Evolutionary conservation across 1,140 invertebrate genomes (phyloP).

Genomic region (Eumaeus atala): DNA sequence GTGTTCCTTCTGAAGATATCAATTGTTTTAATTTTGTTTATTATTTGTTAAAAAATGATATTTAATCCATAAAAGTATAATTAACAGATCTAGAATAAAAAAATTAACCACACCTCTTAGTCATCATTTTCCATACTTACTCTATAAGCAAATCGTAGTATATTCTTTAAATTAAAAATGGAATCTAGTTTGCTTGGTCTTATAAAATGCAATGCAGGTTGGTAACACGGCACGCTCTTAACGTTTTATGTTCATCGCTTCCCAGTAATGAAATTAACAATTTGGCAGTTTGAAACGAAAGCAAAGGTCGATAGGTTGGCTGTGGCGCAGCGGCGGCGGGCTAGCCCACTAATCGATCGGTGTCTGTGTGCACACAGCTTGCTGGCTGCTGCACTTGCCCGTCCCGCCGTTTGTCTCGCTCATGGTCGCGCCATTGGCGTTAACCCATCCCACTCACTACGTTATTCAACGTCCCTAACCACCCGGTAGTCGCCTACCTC

Average conservation of each 20-base stretch:
- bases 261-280: conserved; percentile 31
- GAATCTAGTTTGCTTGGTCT: too few species aligned
- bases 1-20: background rate
- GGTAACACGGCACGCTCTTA: too few species aligned
- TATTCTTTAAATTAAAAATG: too few species aligned
- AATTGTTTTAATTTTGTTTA: too few species aligned
- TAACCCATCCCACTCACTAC: conserved; percentile 54
- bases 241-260: conserved; percentile 1
- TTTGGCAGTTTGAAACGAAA: conserved; percentile 53
- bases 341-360: conserved; percentile 61
- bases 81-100: conserved; percentile 8
- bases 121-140: too few species aligned
- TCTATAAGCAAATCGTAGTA: too few species aligned
- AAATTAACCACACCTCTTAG: conserved; percentile 1
- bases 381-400: conserved; percentile 51
- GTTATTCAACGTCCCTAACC: conserved; percentile 65
- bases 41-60: too few species aligned
- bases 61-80: too few species aligned
- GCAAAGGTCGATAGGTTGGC: conserved; percentile 59
- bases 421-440: conserved; percentile 28
- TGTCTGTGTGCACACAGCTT: conserved; percentile 60
- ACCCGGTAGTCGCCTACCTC: conserved; percentile 61
- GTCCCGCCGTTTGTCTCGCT: conserved; percentile 49
- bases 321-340: conserved; percentile 47
- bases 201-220: too few species aligned